Evolutionary conservation across 1,140 invertebrate species (phyloP).

Genomic region (Acyrthosiphon pisum): DNA sequence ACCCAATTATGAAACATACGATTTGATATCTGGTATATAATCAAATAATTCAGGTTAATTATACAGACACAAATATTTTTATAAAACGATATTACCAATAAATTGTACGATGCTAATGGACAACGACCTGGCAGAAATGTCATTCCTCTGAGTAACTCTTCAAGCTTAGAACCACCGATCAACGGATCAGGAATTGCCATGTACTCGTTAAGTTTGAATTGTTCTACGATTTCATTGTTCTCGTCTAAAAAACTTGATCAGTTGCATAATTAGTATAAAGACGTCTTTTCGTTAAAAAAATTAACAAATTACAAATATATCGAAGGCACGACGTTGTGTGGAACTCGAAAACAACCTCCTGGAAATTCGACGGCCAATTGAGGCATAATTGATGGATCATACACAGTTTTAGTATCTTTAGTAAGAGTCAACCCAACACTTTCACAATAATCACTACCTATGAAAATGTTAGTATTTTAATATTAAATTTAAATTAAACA

Average conservation of each 20-base stretch:
- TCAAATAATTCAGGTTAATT: background rate
- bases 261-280: background rate
- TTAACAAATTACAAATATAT: background rate
- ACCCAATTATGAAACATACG: conserved; percentile 66
- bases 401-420: background rate
- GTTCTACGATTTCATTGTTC: background rate
- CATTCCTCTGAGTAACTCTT: background rate
- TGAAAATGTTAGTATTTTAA: background rate
- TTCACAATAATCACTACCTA: background rate
- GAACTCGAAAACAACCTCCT: background rate
- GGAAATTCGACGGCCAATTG: background rate
- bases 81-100: background rate
- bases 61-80: background rate
- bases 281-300: background rate
- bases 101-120: background rate
- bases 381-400: background rate
- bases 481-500: background rate
- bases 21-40: background rate
- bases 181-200: background rate
- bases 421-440: background rate
- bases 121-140: background rate
- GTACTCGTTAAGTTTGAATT: background rate
- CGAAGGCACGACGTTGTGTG: background rate
- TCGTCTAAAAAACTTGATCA: background rate
- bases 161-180: background rate